Percentiles rank a stretch among this genome's conserved stretches.
phyloP scores from a whole-genome alignment of 2,113 vertebrate genomes.

The Mola mola region DNA sequence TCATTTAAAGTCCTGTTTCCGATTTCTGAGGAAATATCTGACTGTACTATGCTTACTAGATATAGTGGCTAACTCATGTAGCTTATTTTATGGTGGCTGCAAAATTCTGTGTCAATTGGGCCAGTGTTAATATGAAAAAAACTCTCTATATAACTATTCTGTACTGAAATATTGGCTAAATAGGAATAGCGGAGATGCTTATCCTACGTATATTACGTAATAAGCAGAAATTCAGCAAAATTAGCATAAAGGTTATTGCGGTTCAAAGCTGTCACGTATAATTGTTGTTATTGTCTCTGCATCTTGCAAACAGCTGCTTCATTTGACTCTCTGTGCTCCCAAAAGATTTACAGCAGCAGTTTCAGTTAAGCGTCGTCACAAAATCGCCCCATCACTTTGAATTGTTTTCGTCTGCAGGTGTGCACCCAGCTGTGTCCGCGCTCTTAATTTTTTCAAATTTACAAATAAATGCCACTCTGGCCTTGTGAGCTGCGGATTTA shows the following conservation, averaged over 20 bases:
- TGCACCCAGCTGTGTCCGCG: conserved; percentile 38
- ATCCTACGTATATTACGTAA: no score
- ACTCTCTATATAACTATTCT: no score
- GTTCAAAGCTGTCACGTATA: conserved; percentile 20
- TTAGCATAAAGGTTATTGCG: background rate
- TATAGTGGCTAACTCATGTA: no score
- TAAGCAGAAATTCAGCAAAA: background rate
- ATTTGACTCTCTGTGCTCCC: background rate
- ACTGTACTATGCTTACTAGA: no score
- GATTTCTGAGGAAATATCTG: no score
- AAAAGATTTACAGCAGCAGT: conserved; percentile 27
- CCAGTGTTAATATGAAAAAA: no score
- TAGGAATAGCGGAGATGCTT: no score
- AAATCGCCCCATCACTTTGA: conserved; percentile 31
- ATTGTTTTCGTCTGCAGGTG: conserved; percentile 46
- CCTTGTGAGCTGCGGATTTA: conserved; percentile 1
- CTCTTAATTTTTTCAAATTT: conserved; percentile 23
- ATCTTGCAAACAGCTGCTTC: conserved; percentile 21
- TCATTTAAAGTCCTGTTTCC: no score
- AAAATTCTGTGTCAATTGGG: no score
- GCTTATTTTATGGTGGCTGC: no score
- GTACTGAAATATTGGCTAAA: no score
- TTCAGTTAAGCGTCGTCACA: conserved; percentile 20
- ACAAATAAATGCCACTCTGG: conserved; percentile 12
- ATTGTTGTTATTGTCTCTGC: no score